Evolutionary conservation across 1,140 invertebrate species (phyloP), one percentile per base, ranked within the genome.

Genomic region (Platyscapa corneri): DNA sequence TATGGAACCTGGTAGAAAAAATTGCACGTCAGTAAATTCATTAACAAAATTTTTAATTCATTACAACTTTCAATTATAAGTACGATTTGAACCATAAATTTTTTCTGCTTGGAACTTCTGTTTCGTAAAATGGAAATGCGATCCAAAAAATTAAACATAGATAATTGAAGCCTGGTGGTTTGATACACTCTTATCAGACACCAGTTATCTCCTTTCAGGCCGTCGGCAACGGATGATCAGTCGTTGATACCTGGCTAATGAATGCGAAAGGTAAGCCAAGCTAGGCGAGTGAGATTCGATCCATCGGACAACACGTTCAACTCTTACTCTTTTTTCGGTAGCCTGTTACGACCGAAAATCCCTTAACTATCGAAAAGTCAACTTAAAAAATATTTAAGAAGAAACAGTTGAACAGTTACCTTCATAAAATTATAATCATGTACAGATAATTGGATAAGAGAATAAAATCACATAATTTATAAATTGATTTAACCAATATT

Each of bases 141-240:
- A 79, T 12, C 46, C 30, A 65, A 77, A 76, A 42, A 77, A 78
- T n/a, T 70, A 92, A 92, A 83, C 86, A 88, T 91, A 90, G 90
- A 93, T 91, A 81, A 91, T 90, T 92, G 92, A 86, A 93, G 91
- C 89, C 93, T 94, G 93, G 93, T 93, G 92, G 89, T 89, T 94
- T 93, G 93, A 93, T 93, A 93, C 91, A 93, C 91, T 92, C 93
- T 94, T 94, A 95, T 95, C 95, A 95, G 95, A 95, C 95, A 95
- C 94, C 95, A 95, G 95, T 95, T 95, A 91, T 95, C 93, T 95
- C 94, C 94, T 95, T 95, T 95, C 95, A 95, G 94, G 91, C 88
- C 85, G 86, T 89, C 90, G 87, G 88, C 89, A 90, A 87, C 87
- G 90, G 91, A 90, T 91, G 91, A 91, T 91, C 88, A 90, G 90